Percentiles rank a stretch among this genome's conserved stretches.
phyloP scores from a whole-genome alignment of 2,888 invertebrate species.

The Herminia tarsipennalis region DNA sequence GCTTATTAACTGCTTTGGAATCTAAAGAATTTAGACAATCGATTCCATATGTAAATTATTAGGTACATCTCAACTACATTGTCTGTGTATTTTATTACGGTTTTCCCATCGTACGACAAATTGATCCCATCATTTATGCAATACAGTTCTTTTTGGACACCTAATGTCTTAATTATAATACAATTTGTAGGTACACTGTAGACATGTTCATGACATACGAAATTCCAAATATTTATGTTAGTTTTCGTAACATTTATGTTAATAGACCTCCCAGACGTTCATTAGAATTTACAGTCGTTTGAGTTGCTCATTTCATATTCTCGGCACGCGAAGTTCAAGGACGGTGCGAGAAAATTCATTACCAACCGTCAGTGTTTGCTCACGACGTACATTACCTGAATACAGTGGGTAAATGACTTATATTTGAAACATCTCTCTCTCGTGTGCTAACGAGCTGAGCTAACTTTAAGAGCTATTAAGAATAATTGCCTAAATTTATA shows the following conservation, averaged over 20 bases:
- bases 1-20: conserved; percentile 9
- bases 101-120: neutral
- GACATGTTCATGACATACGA: conserved; percentile 10
- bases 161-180: neutral
- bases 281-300: conserved; percentile 45
- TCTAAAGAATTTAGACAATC: conserved; percentile 9
- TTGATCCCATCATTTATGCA: neutral
- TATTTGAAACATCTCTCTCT: conserved; percentile 1
- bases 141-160: neutral
- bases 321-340: conserved; percentile 45
- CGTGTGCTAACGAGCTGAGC: conserved; percentile 2
- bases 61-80: conserved; percentile 1
- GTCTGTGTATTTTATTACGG: conserved; percentile 12
- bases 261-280: conserved; percentile 47
- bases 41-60: conserved; percentile 12
- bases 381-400: conserved; percentile 17
- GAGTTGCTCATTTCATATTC: conserved; percentile 43
- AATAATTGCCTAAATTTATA: conserved; percentile 3
- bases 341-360: conserved; percentile 44
- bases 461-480: neutral
- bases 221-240: conserved; percentile 33
- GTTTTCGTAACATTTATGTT: conserved; percentile 39
- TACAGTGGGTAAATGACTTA: conserved; percentile 4
- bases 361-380: conserved; percentile 28
- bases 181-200: neutral